Evolutionary conservation across 2,113 vertebrate genomes (phyloP).

Genomic region (Uropsilus gracilis): DNA sequence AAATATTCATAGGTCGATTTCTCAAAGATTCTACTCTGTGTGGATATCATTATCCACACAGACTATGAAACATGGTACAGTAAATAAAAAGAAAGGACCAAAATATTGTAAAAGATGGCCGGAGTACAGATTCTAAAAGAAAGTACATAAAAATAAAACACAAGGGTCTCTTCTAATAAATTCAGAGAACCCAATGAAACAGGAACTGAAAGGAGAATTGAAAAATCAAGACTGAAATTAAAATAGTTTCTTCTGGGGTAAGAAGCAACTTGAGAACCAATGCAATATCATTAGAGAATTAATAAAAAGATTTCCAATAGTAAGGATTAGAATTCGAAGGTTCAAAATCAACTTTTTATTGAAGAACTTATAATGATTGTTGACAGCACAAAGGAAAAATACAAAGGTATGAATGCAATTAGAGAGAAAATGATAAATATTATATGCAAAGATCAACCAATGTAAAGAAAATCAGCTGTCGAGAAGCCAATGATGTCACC

Average conservation of each 20-base stretch:
- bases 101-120: not conserved
- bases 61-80: not conserved
- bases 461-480: not conserved
- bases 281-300: not conserved
- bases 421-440: not conserved
- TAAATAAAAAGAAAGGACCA: not conserved
- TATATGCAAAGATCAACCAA: not conserved
- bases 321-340: constrained; percentile 3
- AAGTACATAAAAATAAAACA: not conserved
- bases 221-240: not conserved
- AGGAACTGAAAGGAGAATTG: not conserved
- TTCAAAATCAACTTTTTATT: not conserved
- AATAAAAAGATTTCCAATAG: not conserved
- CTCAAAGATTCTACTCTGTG: not conserved
- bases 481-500: not conserved
- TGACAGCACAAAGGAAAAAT: not conserved
- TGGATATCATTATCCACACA: not conserved
- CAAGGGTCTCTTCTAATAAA: not conserved
- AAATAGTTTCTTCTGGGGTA: not conserved
- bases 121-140: not conserved
- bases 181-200: not conserved
- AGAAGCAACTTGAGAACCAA: not conserved
- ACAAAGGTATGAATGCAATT: not conserved
- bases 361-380: not conserved
- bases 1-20: not conserved